These are phyloP conservation scores for Plagiodera versicolora DNA, from an alignment of 2,888 invertebrate species.

Conservation along the genomic window DNA sequence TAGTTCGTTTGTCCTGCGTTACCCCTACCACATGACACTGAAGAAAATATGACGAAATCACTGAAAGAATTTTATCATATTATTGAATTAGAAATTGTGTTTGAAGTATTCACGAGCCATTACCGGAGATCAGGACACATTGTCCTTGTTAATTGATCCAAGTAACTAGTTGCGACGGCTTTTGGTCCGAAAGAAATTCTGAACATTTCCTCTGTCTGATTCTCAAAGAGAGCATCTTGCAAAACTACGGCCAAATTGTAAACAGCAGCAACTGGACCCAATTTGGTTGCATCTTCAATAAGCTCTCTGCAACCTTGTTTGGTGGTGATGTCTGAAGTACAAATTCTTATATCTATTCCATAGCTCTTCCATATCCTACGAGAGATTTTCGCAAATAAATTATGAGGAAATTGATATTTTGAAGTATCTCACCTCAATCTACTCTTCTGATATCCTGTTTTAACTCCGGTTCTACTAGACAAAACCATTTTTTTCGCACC, in stretches of 20 bases:
- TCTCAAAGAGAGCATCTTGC: conserved; percentile 74
- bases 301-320: conserved; percentile 69
- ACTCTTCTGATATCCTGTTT: conserved; percentile 76
- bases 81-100: no score
- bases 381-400: background rate
- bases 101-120: background rate
- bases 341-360: conserved; percentile 55
- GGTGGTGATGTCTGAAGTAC: conserved; percentile 72
- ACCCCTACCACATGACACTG: conserved; percentile 87
- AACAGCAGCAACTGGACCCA: conserved; percentile 78
- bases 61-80: conserved; percentile 45
- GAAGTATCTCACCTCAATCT: conserved; percentile 21
- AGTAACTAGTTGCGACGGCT: conserved; percentile 72
- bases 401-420: background rate
- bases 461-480: conserved; percentile 78
- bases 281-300: conserved; percentile 62
- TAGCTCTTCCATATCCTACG: background rate
- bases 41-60: conserved; percentile 89
- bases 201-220: conserved; percentile 73
- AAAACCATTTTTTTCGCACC: conserved; percentile 79
- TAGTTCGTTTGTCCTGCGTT: conserved; percentile 91
- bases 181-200: conserved; percentile 73
- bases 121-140: conserved; percentile 38
- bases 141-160: conserved; percentile 61
- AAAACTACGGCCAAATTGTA: conserved; percentile 88